A percentile compares a stretch with the other conserved stretches of the same genome.
Evolutionary conservation across 2,113 vertebrate species (phyloP).

Genomic region (Pogonocichla stellata): DNA sequence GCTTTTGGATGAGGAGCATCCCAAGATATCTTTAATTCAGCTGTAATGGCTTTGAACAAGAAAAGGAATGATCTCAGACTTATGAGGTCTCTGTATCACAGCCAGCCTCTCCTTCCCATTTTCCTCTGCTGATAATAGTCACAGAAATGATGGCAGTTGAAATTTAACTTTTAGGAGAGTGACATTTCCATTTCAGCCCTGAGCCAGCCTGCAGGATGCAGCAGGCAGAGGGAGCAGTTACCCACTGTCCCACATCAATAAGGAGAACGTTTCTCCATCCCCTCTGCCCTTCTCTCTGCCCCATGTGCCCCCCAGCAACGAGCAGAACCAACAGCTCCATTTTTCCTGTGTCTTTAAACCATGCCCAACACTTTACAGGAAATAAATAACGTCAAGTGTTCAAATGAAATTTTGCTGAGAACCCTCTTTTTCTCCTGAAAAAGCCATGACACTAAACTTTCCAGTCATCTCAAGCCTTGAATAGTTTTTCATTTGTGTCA

Average conservation of each 20-base stretch:
- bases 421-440: neutral
- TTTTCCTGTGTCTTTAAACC: neutral
- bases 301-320: no score
- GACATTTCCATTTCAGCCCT: neutral
- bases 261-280: neutral
- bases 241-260: neutral
- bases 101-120: neutral
- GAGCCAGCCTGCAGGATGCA: neutral
- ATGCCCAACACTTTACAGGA: neutral
- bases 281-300: neutral
- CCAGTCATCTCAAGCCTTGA: conserved; percentile 28
- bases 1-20: neutral
- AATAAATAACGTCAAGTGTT: conserved; percentile 4
- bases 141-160: neutral
- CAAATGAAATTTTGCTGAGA: conserved; percentile 31
- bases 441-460: conserved; percentile 42
- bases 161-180: neutral
- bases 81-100: neutral
- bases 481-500: conserved; percentile 61
- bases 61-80: neutral
- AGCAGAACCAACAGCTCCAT: neutral
- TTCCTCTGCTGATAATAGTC: neutral
- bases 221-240: neutral
- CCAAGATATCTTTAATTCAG: neutral
- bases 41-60: neutral